Evolutionary conservation across 2,888 invertebrate species (phyloP), one percentile per base, ranked within the genome.

Genomic region (Prenolepis imparis): DNA sequence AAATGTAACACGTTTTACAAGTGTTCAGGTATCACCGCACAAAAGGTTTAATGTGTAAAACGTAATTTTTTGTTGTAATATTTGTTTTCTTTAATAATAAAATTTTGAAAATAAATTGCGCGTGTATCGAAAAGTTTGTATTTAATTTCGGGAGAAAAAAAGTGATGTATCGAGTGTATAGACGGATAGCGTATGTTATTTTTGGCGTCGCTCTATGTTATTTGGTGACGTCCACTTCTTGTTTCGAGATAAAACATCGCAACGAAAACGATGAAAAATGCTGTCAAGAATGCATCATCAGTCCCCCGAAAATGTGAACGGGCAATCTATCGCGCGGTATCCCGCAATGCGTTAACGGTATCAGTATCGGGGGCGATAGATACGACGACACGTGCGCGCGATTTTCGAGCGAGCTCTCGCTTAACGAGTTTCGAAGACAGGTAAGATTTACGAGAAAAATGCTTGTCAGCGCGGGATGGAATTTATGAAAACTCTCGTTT

Each of bases 401-500:
- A 74, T 77, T 86, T 86, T 86, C 77, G 63, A 24, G 28, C 48
- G 52, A 61, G 59, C 55, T 66, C 67, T 61, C 75, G 74, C 44
- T 78, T 78, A 73, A 78, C 78, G 48, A 83, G 80, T 80, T 82
- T 82, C 55, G 66, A 68, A 82, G 55, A 75, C 83, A 57, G 57
- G 48, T 41, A 52, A 84, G 80, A 85, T 66, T 66, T 64, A 44
- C 66, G 55, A 73, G 63, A 48, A 48, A 67, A 63, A 72, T 70
- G 39, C 67, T 81, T 87, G 84, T 82, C 72, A 84, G 77, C 85
- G 72, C 39, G 48, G 52, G 59, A 72, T 57, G 67, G 59, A 82
- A 73, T 84, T 86, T 80, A 75, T 84, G 87, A 84, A 78, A 78
- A 75, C 80, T 68, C 80, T 84, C 90, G 88, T 86, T 84, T 67